phyloP scores from a whole-genome alignment of 2,113 vertebrate genomes.

The Dicentrarchus labrax region DNA sequence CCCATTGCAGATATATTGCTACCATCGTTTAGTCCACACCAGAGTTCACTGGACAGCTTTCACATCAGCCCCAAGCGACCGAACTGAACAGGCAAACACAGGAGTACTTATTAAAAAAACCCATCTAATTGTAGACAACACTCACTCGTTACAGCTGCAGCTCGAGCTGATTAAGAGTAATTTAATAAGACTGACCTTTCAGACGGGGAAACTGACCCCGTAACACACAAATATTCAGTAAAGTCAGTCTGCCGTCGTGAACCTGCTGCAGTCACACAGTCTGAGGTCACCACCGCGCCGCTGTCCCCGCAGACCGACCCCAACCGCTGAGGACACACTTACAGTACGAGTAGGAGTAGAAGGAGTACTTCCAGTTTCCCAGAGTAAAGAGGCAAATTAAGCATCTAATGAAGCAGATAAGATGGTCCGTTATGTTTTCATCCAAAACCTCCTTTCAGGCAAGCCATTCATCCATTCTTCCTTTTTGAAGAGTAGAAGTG shows the following conservation, averaged over 20 bases:
- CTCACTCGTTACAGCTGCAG: not conserved
- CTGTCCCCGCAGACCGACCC: not conserved
- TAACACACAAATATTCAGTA: not conserved
- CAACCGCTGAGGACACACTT: not conserved
- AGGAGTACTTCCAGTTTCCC: not conserved
- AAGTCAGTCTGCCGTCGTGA: not conserved
- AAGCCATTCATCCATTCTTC: slow-evolving; percentile 15
- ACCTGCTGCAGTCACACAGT: not conserved
- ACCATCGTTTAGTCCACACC: not conserved
- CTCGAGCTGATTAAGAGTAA: slow-evolving; percentile 20
- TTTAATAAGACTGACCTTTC: slow-evolving; percentile 20
- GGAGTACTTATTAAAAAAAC: not conserved
- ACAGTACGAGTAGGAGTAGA: not conserved
- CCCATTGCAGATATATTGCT: too few relatives aligned
- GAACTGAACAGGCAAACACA: not conserved
- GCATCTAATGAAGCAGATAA: slow-evolving; percentile 65
- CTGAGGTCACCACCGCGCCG: not conserved
- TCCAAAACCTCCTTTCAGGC: slow-evolving; percentile 38
- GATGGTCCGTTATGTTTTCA: slow-evolving; percentile 26
- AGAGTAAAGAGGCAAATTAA: slow-evolving; percentile 47
- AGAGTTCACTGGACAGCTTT: not conserved
- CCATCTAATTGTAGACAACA: not conserved
- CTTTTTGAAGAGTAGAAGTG: not conserved
- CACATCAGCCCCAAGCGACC: not conserved
- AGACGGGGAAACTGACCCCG: slow-evolving; percentile 25